Evolutionary conservation across 1,140 invertebrate genomes (phyloP).

Genomic region (Cydia pomonella): DNA sequence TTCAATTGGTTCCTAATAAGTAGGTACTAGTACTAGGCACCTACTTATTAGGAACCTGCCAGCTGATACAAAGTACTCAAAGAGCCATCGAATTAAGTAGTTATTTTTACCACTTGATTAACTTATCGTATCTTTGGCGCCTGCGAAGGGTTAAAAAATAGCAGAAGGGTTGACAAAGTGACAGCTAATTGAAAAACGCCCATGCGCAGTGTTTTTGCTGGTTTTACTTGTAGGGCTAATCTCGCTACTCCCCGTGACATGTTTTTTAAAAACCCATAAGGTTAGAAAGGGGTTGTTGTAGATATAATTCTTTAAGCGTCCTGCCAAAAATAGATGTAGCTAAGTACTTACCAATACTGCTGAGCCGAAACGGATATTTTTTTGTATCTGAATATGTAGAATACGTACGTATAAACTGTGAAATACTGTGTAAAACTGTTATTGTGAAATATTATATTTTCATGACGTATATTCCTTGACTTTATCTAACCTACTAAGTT

Average conservation of each 20-base stretch:
- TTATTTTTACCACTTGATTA: slow-evolving; percentile 42
- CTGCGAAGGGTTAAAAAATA: slow-evolving; percentile 47
- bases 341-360: too few relatives aligned
- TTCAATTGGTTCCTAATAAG: too few relatives aligned
- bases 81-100: not conserved
- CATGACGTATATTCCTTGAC: too few relatives aligned
- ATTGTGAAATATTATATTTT: too few relatives aligned
- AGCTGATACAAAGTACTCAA: too few relatives aligned
- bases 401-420: too few relatives aligned
- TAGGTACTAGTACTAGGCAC: too few relatives aligned
- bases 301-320: slow-evolving; percentile 45
- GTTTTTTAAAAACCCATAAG: slow-evolving; percentile 50
- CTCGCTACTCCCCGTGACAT: slow-evolving; percentile 55
- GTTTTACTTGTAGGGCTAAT: slow-evolving; percentile 69
- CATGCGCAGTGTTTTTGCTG: slow-evolving; percentile 75
- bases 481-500: too few relatives aligned
- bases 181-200: slow-evolving; percentile 78
- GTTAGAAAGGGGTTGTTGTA: slow-evolving; percentile 49
- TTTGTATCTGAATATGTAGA: too few relatives aligned
- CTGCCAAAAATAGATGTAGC: slow-evolving; percentile 42
- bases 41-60: too few relatives aligned
- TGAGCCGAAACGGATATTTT: too few relatives aligned
- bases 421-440: too few relatives aligned
- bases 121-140: slow-evolving; percentile 38
- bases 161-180: slow-evolving; percentile 71